phyloP scores from a whole-genome alignment of 2,113 vertebrate species.

The Isurus oxyrinchus region DNA sequence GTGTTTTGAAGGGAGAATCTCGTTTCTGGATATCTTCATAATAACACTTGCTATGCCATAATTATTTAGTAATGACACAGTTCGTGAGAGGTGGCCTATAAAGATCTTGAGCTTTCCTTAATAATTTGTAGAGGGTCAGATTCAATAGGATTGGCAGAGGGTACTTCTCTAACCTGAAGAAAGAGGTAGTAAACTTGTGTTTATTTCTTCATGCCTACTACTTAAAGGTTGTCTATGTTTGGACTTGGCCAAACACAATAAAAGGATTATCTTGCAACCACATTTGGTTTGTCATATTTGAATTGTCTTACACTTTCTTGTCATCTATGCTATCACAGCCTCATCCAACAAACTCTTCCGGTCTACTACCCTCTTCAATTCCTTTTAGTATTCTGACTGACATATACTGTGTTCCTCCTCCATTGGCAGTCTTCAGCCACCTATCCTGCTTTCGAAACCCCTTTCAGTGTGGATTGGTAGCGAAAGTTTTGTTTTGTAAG shows the following conservation, averaged over 20 bases:
- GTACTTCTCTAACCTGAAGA: not conserved
- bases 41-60: not conserved
- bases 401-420: not conserved
- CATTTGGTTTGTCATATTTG: not conserved
- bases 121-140: not conserved
- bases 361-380: not conserved
- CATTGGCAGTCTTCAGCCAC: not conserved
- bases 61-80: not conserved
- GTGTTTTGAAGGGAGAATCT: not conserved
- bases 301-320: not conserved
- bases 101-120: not conserved
- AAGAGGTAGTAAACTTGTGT: not conserved
- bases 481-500: not conserved
- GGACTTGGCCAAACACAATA: not conserved
- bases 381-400: not conserved
- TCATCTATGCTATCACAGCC: not conserved
- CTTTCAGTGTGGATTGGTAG: not conserved
- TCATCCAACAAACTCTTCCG: not conserved
- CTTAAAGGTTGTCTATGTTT: not conserved
- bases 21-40: not conserved
- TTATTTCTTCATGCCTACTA: not conserved
- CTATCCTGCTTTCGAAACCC: not conserved
- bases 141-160: not conserved
- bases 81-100: not conserved
- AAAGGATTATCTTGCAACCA: not conserved